Percentiles rank a stretch among this genome's conserved stretches.
Evolutionary conservation across 1,140 invertebrate genomes (phyloP).

Genomic region (Mycetomoellerius zeteki): DNA sequence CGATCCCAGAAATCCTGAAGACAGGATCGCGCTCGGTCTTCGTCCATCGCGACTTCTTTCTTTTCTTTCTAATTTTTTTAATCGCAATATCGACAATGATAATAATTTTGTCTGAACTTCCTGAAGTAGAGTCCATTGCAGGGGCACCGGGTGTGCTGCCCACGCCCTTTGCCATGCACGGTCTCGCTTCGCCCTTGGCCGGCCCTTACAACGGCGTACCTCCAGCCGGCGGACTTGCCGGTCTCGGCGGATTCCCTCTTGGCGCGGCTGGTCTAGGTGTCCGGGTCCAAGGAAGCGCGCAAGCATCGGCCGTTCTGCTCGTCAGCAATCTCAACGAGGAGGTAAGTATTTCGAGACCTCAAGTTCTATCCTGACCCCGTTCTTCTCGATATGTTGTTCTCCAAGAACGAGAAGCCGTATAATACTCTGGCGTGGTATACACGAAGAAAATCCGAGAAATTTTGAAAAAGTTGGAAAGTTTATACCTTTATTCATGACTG

Average conservation of each 20-base stretch:
- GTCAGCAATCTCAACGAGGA: conserved; percentile 97
- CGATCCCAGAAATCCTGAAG: neutral
- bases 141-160: conserved; percentile 93
- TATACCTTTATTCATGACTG: too few relatives aligned
- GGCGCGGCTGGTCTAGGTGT: conserved; percentile 88
- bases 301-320: conserved; percentile 93
- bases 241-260: conserved; percentile 91
- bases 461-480: neutral
- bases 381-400: conserved; percentile 1
- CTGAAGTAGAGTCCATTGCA: conserved; percentile 87
- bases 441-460: neutral
- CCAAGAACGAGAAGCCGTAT: conserved; percentile 7
- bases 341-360: conserved; percentile 88
- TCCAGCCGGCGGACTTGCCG: conserved; percentile 91
- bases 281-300: conserved; percentile 88
- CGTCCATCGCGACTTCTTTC: neutral
- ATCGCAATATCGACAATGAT: conserved; percentile 37
- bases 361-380: too few relatives aligned
- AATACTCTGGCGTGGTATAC: neutral
- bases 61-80: neutral
- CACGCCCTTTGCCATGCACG: conserved; percentile 94
- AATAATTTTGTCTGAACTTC: conserved; percentile 80
- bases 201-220: conserved; percentile 90
- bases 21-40: neutral
- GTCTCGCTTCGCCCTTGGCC: conserved; percentile 90